A percentile compares a stretch with the other conserved stretches of the same genome.
Evolutionary conservation across 2,113 vertebrate species (phyloP).

Genomic region (Ceratotherium simum): DNA sequence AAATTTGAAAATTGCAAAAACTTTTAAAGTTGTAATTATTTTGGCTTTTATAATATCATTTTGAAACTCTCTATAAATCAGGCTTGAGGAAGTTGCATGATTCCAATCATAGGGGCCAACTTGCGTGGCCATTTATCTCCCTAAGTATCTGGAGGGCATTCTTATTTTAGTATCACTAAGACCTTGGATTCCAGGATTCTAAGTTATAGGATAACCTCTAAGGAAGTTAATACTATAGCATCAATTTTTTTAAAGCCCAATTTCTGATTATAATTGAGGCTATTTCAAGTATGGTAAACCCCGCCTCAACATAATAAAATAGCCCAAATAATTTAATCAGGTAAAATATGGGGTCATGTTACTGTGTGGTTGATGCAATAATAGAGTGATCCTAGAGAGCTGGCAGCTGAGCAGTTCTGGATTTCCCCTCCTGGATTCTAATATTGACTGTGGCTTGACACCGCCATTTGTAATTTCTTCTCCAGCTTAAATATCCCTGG

Average conservation of each 20-base stretch:
- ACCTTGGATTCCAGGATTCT: background rate
- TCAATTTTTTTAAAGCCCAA: background rate
- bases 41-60: background rate
- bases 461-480: background rate
- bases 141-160: background rate
- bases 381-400: background rate
- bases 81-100: background rate
- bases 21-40: background rate
- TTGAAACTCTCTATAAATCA: background rate
- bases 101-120: background rate
- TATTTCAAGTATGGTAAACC: background rate
- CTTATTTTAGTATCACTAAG: background rate
- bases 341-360: background rate
- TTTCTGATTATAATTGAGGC: background rate
- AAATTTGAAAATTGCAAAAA: background rate
- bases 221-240: background rate
- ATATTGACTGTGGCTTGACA: background rate
- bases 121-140: accelerated
- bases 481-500: background rate
- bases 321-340: background rate
- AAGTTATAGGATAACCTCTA: background rate
- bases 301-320: background rate
- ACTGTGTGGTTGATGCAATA: background rate
- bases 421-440: background rate
- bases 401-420: background rate